Percentiles rank a stretch among this genome's conserved stretches.
Evolutionary conservation across 2,113 vertebrate genomes (phyloP).

Genomic region (Prolemur simus): DNA sequence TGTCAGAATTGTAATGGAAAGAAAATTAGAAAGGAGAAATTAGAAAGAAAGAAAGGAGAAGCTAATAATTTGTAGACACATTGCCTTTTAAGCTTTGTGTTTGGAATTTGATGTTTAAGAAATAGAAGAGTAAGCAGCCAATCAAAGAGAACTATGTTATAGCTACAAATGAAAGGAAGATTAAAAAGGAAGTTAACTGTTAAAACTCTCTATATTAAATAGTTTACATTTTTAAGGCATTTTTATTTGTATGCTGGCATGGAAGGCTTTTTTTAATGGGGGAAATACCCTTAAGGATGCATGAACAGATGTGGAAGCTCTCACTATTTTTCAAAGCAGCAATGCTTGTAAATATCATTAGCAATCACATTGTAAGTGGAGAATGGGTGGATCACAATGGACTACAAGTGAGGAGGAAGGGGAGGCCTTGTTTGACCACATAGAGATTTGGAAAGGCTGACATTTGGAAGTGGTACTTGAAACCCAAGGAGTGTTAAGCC

Average conservation of each 20-base stretch:
- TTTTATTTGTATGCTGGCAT: not conserved
- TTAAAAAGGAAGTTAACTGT: not conserved
- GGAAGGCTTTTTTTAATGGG: not conserved
- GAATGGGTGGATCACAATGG: not conserved
- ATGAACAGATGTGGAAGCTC: not conserved
- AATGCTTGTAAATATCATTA: not conserved
- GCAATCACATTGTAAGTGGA: not conserved
- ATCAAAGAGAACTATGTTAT: not conserved
- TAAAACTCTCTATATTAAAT: not conserved
- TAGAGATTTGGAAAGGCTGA: not conserved
- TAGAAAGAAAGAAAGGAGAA: not conserved
- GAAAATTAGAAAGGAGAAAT: too few relatives aligned
- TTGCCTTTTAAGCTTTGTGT: not conserved
- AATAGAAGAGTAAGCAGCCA: not conserved
- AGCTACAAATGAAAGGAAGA: slow-evolving; percentile 28
- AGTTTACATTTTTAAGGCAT: slow-evolving; percentile 1
- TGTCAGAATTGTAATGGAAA: not conserved
- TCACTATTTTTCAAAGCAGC: slow-evolving; percentile 1
- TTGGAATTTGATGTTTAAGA: not conserved
- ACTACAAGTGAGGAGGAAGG: not conserved
- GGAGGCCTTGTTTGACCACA: not conserved
- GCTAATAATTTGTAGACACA: not conserved
- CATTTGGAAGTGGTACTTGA: not conserved
- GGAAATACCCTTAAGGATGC: not conserved
- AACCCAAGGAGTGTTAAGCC: not conserved